Base-by-base conservation (phyloP, 2,797 vertebrate genomes). In the Babyrousa celebensis region DNA sequence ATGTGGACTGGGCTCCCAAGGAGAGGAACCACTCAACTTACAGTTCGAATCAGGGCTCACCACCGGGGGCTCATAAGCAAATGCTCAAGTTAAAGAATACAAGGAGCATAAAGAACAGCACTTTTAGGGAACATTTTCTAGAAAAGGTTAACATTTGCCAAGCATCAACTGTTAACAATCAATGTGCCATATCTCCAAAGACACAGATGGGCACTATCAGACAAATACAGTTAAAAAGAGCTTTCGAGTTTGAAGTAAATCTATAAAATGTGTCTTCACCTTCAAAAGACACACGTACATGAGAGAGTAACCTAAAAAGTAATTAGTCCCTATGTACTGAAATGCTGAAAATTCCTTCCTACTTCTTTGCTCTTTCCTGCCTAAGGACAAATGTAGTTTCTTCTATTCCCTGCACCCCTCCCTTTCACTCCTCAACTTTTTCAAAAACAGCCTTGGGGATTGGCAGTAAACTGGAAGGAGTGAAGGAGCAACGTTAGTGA, bases 121-220 rank as follows among this genome's bases (percentile, higher is more conserved):
- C 60, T 94, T 85, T 23, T 25, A 62, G 43, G 54, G 52, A 93
- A 62, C 12, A 58, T 48, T 80, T 85, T 75, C 75, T 62, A 86
- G 56, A 92, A 52, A 89, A 89, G 70, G 43, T 8, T 80, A 86
- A 56, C 67, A 67, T 62, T 23, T 77, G 67, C 29, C 86, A 85
- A 91, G 78, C n/a, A 72, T 12, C 43, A 25, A 40, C 52, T 78
- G 6, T 36, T 67, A 58, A 67, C 63, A 83, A 65, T 60, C 67
- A 68, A 71, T 3, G 5, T 4, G 1, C 14, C 79, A 32, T 16
- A 54, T 67, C 77, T n/a, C 71, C 87, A 83, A 86, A 79, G 60
- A 84, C 20, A 91, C 2, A 63, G 23, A 58, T 4, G 18, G 54
- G 63, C 16, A 32, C 23, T 62, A 77, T n/a, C 17, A 65, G 67